Conservation (phyloP, 2,797 vertebrate genomes). For the Lophius americanus region DNA sequence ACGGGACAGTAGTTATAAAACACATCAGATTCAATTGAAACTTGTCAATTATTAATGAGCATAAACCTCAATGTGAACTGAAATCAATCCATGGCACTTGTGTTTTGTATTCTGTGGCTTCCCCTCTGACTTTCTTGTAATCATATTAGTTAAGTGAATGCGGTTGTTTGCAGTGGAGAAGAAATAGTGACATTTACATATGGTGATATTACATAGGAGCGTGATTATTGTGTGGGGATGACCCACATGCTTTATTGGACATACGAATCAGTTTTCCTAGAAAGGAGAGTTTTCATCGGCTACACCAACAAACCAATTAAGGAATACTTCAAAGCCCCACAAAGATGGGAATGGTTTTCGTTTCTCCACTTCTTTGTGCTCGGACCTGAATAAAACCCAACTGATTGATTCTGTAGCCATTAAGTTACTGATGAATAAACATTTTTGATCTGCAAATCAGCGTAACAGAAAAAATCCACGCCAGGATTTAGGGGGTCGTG, state of each 20-base stretch:
- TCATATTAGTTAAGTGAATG: constrained; percentile 18
- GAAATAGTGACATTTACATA: constrained; percentile 25
- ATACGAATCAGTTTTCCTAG: no score
- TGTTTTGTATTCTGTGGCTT: constrained; percentile 19
- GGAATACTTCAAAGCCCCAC: no score
- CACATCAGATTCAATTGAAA: constrained; percentile 40
- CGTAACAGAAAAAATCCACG: background rate
- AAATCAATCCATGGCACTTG: constrained; percentile 37
- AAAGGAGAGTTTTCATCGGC: no score
- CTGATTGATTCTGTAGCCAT: background rate
- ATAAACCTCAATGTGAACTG: constrained; percentile 32
- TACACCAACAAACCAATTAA: no score
- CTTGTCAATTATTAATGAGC: constrained; percentile 64
- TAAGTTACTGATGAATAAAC: background rate
- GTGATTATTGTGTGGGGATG: constrained; percentile 23
- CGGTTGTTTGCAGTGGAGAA: constrained; percentile 33
- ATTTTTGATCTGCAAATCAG: background rate
- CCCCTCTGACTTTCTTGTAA: constrained; percentile 5
- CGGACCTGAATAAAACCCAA: background rate
- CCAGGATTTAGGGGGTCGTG: background rate
- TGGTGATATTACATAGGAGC: constrained; percentile 36
- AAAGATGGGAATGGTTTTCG: background rate
- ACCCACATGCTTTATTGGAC: background rate
- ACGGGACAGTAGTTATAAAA: constrained; percentile 40
- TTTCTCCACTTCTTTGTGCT: no score